phyloP scores from a whole-genome alignment of 92 coral and sea anemone genomes.

The Porites evermanni region DNA sequence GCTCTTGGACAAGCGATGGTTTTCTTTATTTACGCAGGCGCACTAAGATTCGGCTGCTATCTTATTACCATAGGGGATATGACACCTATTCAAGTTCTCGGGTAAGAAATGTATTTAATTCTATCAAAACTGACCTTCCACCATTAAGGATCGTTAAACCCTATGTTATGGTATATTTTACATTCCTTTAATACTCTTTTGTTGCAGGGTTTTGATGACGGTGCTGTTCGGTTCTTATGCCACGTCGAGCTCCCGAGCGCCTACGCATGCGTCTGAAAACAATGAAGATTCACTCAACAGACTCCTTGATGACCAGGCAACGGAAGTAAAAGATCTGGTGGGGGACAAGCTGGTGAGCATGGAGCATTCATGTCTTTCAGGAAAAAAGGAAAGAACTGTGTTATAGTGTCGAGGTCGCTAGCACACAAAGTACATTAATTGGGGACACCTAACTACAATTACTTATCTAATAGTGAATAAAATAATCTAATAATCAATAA shows the following conservation, averaged over 20 bases:
- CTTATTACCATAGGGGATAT: conserved; percentile 82
- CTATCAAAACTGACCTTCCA: not conserved
- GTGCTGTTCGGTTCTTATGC: conserved; percentile 91
- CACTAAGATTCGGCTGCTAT: conserved; percentile 90
- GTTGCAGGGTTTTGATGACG: conserved; percentile 88
- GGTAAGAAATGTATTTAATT: conserved; percentile 51
- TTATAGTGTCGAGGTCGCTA: too few relatives aligned
- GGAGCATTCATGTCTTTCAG: not conserved
- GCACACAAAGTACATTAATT: too few relatives aligned
- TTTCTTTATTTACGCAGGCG: conserved; percentile 87
- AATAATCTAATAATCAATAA: too few relatives aligned
- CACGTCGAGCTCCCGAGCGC: conserved; percentile 80
- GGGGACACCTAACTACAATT: too few relatives aligned
- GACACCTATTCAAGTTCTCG: conserved; percentile 84
- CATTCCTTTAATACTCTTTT: not conserved
- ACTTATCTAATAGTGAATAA: too few relatives aligned
- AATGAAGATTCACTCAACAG: conserved; percentile 71
- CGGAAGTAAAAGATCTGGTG: conserved; percentile 44
- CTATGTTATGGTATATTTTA: too few relatives aligned
- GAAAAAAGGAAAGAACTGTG: too few relatives aligned
- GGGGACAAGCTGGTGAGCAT: conserved; percentile 69
- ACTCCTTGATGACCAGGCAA: conserved; percentile 52
- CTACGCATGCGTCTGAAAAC: conserved; percentile 70
- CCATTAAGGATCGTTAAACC: too few relatives aligned
- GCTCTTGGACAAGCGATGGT: conserved; percentile 93